Base-by-base conservation (phyloP, 1,140 invertebrate species). In the Hycleus phaleratus region DNA sequence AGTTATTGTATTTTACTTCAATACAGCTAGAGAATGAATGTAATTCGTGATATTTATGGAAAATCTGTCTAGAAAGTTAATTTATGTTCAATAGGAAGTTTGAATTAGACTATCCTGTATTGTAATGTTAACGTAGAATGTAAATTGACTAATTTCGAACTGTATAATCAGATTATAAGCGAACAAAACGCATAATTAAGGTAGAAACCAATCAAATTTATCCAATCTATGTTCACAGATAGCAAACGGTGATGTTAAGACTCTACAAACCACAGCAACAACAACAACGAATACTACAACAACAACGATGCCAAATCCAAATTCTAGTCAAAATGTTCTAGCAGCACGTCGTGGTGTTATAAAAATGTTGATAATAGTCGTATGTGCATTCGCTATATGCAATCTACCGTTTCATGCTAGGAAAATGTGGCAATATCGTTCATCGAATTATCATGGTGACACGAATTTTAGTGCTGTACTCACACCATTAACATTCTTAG, bases 351-450 rank as follows among this genome's bases (percentile, higher is more conserved):
- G 85, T 12, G 85, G 85, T 11, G 85, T 87, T 26, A 85, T 87
- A 48, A 82, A 87, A 47, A 88, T 94, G 81, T 77, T 94, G 24
- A 72, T 73, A 47, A 85, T 93, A 25, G 84, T 89, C 3, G 85
- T 93, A 8, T 87, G 92, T 5, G 85, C 87, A 46, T 94, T 94
- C 71, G 88, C 88, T 2, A 61, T 91, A 8, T 93, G 90, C 75
- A 91, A 93, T 72, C 73, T 93, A 24, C 90, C 90, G 0, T 87
- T 88, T 73, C 90, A 93, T 75, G 84, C 85, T 1, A 78, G 89
- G 8, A 90, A 91, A 69, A 82, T 91, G 74, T 89, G 89, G 84
- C 84, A 88, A 65, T 80, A 83, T 63, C 84, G 80, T 81, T 73
- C 69, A 18, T 42, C 62, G 2, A 58, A 58, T 38, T 72, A 73